Conservation (phyloP, 1,140 invertebrate species). For the Belonocnema kinseyi region DNA sequence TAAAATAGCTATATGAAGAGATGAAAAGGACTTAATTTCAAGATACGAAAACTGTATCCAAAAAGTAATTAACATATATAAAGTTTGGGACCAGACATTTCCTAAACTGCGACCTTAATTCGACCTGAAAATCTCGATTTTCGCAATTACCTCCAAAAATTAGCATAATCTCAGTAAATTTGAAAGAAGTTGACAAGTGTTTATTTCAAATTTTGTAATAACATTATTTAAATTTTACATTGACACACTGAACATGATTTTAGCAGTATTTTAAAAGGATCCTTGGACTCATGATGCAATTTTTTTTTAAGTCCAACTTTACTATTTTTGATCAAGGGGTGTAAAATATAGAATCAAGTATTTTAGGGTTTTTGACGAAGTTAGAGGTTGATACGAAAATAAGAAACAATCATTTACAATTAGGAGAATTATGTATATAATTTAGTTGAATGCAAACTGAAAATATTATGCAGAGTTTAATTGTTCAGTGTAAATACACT, state of each 20-base stretch:
- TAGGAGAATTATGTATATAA: not conserved
- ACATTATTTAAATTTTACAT: too few relatives aligned
- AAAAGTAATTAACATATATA: not conserved
- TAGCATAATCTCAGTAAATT: too few relatives aligned
- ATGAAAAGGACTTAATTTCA: not conserved
- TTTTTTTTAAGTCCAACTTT: too few relatives aligned
- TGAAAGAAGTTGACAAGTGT: not conserved
- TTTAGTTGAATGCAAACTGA: not conserved
- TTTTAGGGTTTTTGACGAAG: not conserved
- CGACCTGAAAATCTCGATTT: not conserved
- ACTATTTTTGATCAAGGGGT: too few relatives aligned
- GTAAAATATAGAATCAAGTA: not conserved
- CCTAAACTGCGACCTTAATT: not conserved
- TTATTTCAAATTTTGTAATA: not conserved
- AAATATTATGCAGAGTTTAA: slow-evolving; percentile 8
- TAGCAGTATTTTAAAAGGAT: too few relatives aligned
- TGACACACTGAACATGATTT: too few relatives aligned
- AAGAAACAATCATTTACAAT: not conserved
- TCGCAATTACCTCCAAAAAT: not conserved
- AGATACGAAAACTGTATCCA: not conserved
- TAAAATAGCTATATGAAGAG: not conserved
- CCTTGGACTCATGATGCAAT: too few relatives aligned
- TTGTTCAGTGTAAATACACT: slow-evolving; percentile 25
- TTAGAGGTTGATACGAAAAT: not conserved
- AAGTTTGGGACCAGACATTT: not conserved